Percentiles rank a stretch among this genome's conserved stretches.
phyloP scores from a whole-genome alignment of 2,797 vertebrate species.

The Apogon hyalosoma region DNA sequence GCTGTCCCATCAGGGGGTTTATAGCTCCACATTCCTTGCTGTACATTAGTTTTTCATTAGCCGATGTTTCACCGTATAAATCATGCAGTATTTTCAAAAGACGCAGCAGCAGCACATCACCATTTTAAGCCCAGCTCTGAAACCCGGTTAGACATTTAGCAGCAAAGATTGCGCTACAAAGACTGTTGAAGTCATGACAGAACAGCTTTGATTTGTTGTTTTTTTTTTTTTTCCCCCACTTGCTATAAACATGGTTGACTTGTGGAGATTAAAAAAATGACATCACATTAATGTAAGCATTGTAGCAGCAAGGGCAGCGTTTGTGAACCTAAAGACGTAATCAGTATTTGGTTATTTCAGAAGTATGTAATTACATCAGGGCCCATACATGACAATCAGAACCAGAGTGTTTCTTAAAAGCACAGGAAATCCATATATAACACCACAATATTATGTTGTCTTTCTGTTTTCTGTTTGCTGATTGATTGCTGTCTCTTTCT shows the following conservation, averaged over 20 bases:
- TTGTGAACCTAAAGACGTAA: slow-evolving; percentile 4
- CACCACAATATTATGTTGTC: neutral
- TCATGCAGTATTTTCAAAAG: slow-evolving; percentile 27
- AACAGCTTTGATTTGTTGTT: slow-evolving; percentile 52
- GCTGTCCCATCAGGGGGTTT: slow-evolving; percentile 23
- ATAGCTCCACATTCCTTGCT: slow-evolving; percentile 20
- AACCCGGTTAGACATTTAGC: slow-evolving; percentile 53
- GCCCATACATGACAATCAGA: neutral
- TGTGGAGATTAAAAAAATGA: slow-evolving; percentile 20
- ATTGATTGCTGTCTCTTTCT: slow-evolving; percentile 3
- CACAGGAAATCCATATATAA: too few relatives aligned
- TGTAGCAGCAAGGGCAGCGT: slow-evolving; percentile 13
- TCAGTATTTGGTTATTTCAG: too few relatives aligned
- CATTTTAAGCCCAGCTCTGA: slow-evolving; percentile 38
- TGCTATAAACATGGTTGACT: slow-evolving; percentile 11
- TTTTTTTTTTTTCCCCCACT: slow-evolving; percentile 22
- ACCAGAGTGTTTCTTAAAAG: neutral
- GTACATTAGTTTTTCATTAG: neutral
- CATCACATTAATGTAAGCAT: slow-evolving; percentile 29
- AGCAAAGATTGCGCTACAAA: slow-evolving; percentile 41
- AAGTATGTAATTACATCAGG: neutral
- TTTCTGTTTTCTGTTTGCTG: neutral
- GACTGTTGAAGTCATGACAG: slow-evolving; percentile 44
- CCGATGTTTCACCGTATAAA: slow-evolving; percentile 28
- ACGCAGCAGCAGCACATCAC: slow-evolving; percentile 22